phyloP scores from a whole-genome alignment of 2,888 invertebrate species.

The Eurytoma californica region DNA sequence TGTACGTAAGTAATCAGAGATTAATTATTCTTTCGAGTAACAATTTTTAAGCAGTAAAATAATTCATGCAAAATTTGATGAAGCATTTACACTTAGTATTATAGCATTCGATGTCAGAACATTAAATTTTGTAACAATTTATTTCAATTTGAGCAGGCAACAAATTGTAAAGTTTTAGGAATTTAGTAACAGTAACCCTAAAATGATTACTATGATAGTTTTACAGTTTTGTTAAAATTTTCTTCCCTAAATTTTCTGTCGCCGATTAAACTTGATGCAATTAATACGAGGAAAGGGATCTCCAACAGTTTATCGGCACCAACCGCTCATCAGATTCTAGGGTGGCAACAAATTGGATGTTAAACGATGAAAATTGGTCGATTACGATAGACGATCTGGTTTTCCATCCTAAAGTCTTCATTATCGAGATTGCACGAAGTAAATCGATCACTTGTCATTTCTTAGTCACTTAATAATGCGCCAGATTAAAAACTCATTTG shows the following conservation, averaged over 20 bases:
- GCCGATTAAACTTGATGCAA: slow-evolving; percentile 61
- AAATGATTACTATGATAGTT: too few species aligned
- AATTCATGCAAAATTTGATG: too few species aligned
- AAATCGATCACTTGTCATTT: slow-evolving; percentile 66
- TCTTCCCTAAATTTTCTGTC: slow-evolving; percentile 31
- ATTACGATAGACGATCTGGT: slow-evolving; percentile 68
- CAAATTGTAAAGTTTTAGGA: too few species aligned
- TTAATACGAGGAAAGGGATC: slow-evolving; percentile 64
- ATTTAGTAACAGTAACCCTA: too few species aligned
- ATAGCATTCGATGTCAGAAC: too few species aligned
- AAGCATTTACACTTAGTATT: too few species aligned
- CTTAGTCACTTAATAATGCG: slow-evolving; percentile 45
- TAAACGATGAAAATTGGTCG: slow-evolving; percentile 72
- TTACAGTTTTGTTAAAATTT: slow-evolving; percentile 22
- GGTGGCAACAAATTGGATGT: slow-evolving; percentile 71
- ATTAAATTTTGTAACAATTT: too few species aligned
- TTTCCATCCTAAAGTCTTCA: slow-evolving; percentile 67
- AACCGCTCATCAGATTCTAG: slow-evolving; percentile 59
- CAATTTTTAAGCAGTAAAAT: too few species aligned
- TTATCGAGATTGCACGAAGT: slow-evolving; percentile 62
- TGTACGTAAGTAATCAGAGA: neutral
- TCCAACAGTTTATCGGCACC: slow-evolving; percentile 55
- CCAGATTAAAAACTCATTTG: slow-evolving; percentile 42
- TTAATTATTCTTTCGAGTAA: too few species aligned
- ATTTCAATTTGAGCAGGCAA: too few species aligned